Conservation (phyloP, 2,797 vertebrate genomes). For the Gymnodraco acuticeps region DNA sequence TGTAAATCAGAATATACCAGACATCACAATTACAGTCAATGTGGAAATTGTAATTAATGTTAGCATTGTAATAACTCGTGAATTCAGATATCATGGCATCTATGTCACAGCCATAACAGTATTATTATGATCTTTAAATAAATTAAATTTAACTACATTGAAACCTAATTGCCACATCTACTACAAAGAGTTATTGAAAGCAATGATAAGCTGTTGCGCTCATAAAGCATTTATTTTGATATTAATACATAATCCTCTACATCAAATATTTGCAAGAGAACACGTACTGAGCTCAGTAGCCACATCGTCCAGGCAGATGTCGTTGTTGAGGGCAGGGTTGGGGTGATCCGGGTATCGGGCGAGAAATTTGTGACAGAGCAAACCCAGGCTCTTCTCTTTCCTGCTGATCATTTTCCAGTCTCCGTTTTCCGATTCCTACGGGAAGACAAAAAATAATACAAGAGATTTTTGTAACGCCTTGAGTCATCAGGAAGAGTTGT, state of each 20-base stretch:
- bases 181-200: neutral
- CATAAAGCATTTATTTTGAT: neutral
- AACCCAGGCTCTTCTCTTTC: slow-evolving; percentile 96
- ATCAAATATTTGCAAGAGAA: too few species aligned
- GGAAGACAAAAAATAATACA: neutral
- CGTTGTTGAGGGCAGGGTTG: slow-evolving; percentile 85
- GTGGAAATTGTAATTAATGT: neutral
- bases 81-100: neutral
- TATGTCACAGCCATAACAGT: neutral
- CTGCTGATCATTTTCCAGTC: slow-evolving; percentile 92
- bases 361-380: slow-evolving; percentile 95
- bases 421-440: slow-evolving; percentile 87
- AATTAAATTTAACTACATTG: neutral
- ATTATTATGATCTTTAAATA: neutral
- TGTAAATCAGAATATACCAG: neutral
- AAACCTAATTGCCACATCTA: neutral
- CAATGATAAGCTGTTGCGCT: neutral
- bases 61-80: neutral
- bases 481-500: neutral
- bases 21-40: neutral
- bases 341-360: slow-evolving; percentile 93
- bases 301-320: slow-evolving; percentile 96
- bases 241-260: neutral
- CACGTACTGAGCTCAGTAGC: slow-evolving; percentile 93
- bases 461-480: fast-evolving